Conservation (phyloP, 2,888 invertebrate species). For the Cantharis flavilabris region DNA sequence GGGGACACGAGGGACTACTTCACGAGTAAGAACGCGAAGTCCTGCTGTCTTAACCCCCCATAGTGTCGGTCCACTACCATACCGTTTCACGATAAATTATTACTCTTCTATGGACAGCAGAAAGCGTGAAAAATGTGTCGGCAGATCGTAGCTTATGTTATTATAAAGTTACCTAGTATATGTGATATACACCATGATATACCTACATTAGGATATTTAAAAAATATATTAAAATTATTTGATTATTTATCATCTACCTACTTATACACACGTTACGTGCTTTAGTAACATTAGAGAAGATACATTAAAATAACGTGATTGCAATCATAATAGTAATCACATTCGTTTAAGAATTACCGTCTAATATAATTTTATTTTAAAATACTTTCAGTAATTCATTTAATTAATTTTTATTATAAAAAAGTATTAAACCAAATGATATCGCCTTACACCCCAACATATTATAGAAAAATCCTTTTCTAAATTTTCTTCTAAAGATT, state of each 20-base stretch:
- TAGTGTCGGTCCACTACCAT: constrained; percentile 37
- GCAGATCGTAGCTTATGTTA: constrained; percentile 32
- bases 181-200: neutral
- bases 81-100: constrained; percentile 41
- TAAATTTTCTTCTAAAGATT: too few relatives aligned
- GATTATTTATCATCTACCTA: neutral
- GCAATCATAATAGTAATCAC: neutral
- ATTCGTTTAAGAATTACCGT: neutral
- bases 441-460: neutral
- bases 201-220: neutral
- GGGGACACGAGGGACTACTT: constrained; percentile 43
- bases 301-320: neutral
- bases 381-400: neutral
- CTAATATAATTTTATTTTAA: neutral
- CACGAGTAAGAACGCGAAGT: constrained; percentile 36
- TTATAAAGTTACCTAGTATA: neutral
- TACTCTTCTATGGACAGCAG: constrained; percentile 36
- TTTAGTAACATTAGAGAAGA: neutral
- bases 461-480: too few relatives aligned
- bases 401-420: neutral
- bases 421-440: neutral
- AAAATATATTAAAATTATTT: neutral
- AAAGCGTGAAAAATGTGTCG: constrained; percentile 44
- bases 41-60: constrained; percentile 36
- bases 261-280: neutral